Conservation (phyloP, 1,140 invertebrate species). For the Zaprionus taronus region DNA sequence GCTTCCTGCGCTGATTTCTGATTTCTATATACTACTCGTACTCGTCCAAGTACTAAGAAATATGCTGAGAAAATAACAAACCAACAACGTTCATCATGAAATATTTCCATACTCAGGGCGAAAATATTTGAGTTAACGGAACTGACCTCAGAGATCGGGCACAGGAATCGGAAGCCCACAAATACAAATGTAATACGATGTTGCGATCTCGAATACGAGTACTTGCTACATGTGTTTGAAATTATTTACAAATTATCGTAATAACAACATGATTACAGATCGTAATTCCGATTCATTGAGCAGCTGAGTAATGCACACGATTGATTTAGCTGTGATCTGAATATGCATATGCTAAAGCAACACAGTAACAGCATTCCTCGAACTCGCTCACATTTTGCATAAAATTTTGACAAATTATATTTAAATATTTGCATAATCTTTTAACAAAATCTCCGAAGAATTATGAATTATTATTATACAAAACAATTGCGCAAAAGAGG, state of each 20-base stretch:
- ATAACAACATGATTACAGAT: conserved; percentile 1
- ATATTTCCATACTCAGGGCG: conserved; percentile 18
- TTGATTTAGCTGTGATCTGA: not conserved
- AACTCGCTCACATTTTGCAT: not conserved
- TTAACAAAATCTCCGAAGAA: not conserved
- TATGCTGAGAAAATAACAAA: conserved; percentile 62
- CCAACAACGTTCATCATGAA: conserved; percentile 20
- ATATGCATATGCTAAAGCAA: too few relatives aligned
- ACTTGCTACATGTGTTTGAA: not conserved
- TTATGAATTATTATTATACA: not conserved
- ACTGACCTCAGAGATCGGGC: not conserved
- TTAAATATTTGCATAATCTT: not conserved
- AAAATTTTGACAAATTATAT: not conserved
- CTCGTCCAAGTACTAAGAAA: conserved; percentile 41
- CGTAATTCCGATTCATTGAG: not conserved
- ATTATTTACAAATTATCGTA: not conserved
- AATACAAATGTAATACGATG: not conserved
- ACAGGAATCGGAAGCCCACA: conserved; percentile 4
- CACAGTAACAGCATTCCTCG: not conserved
- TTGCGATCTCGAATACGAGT: not conserved
- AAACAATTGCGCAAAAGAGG: not conserved
- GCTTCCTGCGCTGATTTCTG: conserved; percentile 77
- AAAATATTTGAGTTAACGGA: conserved; percentile 5
- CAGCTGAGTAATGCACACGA: not conserved
- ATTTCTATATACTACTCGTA: not conserved